Conservation (phyloP, 2,113 vertebrate genomes). For the Callionymus lyra region DNA sequence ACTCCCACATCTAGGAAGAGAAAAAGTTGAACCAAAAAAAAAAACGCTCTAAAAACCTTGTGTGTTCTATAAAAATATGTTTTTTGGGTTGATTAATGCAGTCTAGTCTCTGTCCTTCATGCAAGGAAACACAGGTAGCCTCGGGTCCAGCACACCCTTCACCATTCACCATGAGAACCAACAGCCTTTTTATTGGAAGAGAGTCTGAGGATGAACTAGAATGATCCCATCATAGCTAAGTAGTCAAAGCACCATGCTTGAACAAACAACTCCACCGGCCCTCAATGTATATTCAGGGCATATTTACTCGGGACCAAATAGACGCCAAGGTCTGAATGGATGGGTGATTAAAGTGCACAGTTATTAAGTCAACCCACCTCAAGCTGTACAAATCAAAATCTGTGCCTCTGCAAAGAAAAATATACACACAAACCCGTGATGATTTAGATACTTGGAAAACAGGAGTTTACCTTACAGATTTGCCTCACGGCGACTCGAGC, state of each 20-base stretch:
- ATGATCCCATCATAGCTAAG: conserved; percentile 42
- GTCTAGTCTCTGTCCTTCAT: conserved; percentile 47
- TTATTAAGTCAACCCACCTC: conserved; percentile 44
- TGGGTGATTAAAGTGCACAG: conserved; percentile 45
- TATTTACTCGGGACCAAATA: conserved; percentile 57
- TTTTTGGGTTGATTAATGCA: conserved; percentile 25
- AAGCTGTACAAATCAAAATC: conserved; percentile 61
- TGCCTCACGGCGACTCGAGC: conserved; percentile 22
- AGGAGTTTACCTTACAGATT: conserved; percentile 18
- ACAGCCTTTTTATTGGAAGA: conserved; percentile 21
- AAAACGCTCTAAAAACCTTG: not conserved
- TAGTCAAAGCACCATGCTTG: conserved; percentile 48
- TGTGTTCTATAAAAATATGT: conserved; percentile 22
- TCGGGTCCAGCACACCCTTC: conserved; percentile 44
- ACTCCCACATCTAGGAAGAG: too few species aligned
- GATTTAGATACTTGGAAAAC: conserved; percentile 36
- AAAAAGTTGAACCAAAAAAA: too few species aligned
- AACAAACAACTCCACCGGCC: conserved; percentile 58
- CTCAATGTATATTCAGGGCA: conserved; percentile 54
- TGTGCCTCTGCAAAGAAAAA: conserved; percentile 13
- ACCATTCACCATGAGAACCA: conserved; percentile 44
- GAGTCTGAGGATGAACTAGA: conserved; percentile 12
- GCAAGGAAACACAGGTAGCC: conserved; percentile 34
- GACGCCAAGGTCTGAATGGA: conserved; percentile 56
- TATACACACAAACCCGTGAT: conserved; percentile 35